Evolutionary conservation across 2,888 invertebrate species (phyloP).

Genomic region (Prenolepis imparis): DNA sequence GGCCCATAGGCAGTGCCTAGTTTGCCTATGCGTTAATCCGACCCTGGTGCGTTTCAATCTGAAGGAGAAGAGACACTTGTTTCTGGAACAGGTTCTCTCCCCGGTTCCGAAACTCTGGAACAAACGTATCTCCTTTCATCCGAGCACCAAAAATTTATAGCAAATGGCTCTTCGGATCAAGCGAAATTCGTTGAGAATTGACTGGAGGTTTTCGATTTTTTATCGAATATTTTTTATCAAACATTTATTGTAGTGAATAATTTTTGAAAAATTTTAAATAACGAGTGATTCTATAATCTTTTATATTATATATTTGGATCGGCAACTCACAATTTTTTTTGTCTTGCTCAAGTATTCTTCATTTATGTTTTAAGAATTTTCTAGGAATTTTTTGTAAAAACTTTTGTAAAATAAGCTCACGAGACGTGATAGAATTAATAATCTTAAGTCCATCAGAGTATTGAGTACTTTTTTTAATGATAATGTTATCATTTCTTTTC

Average conservation of each 20-base stretch:
- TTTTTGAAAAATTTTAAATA: conserved; percentile 29
- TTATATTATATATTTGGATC: neutral
- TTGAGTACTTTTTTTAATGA: neutral
- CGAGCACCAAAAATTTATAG: conserved; percentile 62
- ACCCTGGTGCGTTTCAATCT: conserved; percentile 84
- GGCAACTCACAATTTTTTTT: conserved; percentile 18
- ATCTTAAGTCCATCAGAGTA: neutral
- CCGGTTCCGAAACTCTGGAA: conserved; percentile 87
- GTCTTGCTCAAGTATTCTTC: conserved; percentile 25
- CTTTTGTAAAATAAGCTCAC: neutral
- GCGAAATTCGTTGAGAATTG: neutral
- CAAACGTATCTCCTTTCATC: conserved; percentile 78
- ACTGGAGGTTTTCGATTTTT: neutral
- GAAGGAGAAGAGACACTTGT: conserved; percentile 87
- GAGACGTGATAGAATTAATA: conserved; percentile 13
- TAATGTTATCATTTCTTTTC: neutral
- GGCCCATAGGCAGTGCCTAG: too few species aligned
- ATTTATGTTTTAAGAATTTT: conserved; percentile 23
- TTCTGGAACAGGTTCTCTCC: conserved; percentile 88
- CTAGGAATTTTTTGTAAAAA: neutral
- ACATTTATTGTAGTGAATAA: conserved; percentile 1
- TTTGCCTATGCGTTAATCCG: too few species aligned
- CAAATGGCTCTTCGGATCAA: neutral
- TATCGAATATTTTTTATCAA: conserved; percentile 16
- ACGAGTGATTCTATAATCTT: neutral